phyloP scores from a whole-genome alignment of 2,888 invertebrate genomes.

The Drosophila meridiana region DNA sequence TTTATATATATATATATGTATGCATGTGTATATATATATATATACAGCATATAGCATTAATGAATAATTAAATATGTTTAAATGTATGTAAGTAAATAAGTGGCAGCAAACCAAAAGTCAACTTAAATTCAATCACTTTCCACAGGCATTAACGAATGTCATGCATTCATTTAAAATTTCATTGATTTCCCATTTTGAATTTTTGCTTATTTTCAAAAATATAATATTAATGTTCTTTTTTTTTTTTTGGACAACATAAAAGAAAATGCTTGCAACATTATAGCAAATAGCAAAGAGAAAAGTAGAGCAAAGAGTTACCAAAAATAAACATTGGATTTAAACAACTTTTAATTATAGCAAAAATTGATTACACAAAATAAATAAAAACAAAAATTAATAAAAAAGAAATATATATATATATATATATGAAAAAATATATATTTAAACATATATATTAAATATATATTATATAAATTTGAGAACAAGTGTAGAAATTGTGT shows the following conservation, averaged over 20 bases:
- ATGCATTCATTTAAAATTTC: constrained; percentile 28
- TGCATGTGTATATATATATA: constrained; percentile 20
- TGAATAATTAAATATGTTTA: constrained; percentile 66
- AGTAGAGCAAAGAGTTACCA: constrained; percentile 44
- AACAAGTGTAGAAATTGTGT: constrained; percentile 52
- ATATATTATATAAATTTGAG: constrained; percentile 49
- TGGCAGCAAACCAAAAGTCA: constrained; percentile 58
- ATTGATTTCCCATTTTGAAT: background rate
- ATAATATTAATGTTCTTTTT: background rate
- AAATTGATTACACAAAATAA: constrained; percentile 45
- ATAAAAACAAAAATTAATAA: background rate
- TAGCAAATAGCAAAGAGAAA: constrained; percentile 60
- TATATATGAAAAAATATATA: background rate
- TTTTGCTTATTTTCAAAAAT: constrained; percentile 5
- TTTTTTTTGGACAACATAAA: constrained; percentile 11
- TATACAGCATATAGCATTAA: constrained; percentile 21
- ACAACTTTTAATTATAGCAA: constrained; percentile 63
- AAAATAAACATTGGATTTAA: constrained; percentile 27
- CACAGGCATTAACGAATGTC: constrained; percentile 35
- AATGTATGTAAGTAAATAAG: constrained; percentile 79
- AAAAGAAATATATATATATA: constrained; percentile 7
- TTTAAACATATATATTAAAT: constrained; percentile 13
- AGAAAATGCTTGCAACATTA: constrained; percentile 60
- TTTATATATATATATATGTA: constrained; percentile 27
- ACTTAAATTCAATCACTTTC: constrained; percentile 39